These are phyloP conservation scores for Danio aesculapii DNA, from an alignment of 2,797 vertebrate species.

Conservation along the genomic window DNA sequence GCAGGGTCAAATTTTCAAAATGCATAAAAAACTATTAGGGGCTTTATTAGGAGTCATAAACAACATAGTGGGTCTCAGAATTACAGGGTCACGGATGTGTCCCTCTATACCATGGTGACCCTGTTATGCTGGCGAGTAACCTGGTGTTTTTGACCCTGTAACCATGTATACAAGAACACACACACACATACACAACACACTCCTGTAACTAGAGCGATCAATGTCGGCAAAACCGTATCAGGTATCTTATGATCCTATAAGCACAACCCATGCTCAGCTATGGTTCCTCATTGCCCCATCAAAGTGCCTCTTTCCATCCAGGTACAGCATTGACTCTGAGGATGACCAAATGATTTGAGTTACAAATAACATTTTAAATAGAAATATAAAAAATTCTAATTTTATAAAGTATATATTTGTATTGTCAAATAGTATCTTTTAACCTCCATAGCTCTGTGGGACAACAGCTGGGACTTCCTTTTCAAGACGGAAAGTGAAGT, in stretches of 20 bases:
- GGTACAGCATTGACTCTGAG: constrained; percentile 96
- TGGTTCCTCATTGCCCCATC: constrained; percentile 71
- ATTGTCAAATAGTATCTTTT: too few relatives aligned
- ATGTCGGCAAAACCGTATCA: constrained; percentile 7
- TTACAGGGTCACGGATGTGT: too few relatives aligned
- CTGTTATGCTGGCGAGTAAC: too few relatives aligned
- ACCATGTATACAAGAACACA: too few relatives aligned
- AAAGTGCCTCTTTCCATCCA: constrained; percentile 96
- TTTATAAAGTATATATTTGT: too few relatives aligned
- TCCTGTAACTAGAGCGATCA: not conserved
- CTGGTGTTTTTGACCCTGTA: too few relatives aligned
- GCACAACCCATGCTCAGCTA: constrained; percentile 53
- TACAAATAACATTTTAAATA: not conserved
- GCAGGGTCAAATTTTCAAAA: too few relatives aligned
- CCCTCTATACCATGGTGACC: too few relatives aligned
- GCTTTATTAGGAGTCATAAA: too few relatives aligned
- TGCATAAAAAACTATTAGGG: too few relatives aligned
- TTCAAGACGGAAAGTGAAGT: constrained; percentile 91
- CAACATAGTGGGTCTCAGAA: too few relatives aligned
- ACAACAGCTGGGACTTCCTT: constrained; percentile 84
- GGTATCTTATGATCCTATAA: constrained; percentile 16
- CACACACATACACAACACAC: not conserved
- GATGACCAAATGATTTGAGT: constrained; percentile 38
- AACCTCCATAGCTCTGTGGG: constrained; percentile 85
- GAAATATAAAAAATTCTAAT: not conserved